Base-by-base conservation (phyloP, 2,888 invertebrate genomes). In the Apomyelois bistriatella region DNA sequence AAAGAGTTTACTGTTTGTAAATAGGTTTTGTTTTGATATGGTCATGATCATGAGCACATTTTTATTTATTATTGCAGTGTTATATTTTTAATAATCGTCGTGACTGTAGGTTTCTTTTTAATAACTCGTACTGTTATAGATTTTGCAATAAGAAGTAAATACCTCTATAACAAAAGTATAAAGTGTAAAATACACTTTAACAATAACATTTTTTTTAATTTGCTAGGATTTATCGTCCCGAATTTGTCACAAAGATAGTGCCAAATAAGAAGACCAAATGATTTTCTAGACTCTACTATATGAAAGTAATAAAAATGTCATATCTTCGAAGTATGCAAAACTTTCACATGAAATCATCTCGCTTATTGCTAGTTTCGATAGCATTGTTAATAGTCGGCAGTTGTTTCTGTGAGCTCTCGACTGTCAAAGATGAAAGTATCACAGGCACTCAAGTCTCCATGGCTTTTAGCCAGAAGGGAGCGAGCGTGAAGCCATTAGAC, bases 401-500 rank as follows among this genome's bases (percentile, higher is more conserved):
- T 57, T 73, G 74, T 61, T 66, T 70, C 60, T 74, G 80, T 57
- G 76, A 81, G 62, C 58, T 68, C 58, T 65, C 68, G 62, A 62
- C 74, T 57, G 60, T 72, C 53, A 74, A 74, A 58, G 66, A 72
- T 52, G 74, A 74, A 76, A 65, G 70, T 58, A 64, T 66, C 70
- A 70, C 75, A 64, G 82, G 74, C 69, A 70, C 76, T 55, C 70
- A 67, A 69, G 62, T 67, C 28, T 60, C 77, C 52, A 69, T 74
- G 55, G 72, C 71, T 58, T 66, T 74, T 61, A 70, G 63, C 61
- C 71, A 73, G 61, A 70, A 68, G 56, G 65, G 65, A 60, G 55
- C 64, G 65, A 74, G 68, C 61, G 65, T 63, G 58, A 73, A 77
- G 64, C 79, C 75, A 76, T 79, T 81, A 74, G 72, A 70, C 68